Conservation (phyloP, 1,140 invertebrate genomes). For the Drosophila guanche region DNA sequence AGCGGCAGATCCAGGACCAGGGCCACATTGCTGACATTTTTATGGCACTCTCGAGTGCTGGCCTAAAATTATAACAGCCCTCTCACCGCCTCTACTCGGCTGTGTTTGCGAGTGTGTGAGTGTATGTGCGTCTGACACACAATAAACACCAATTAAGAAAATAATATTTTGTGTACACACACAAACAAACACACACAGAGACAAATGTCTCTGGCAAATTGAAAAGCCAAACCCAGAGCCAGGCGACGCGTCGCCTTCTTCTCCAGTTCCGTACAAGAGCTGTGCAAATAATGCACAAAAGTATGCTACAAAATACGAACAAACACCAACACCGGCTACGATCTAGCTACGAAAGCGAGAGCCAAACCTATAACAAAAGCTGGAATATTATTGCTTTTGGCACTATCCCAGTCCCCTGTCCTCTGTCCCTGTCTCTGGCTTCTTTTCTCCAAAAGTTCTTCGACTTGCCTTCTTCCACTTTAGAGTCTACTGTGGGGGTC, state of each 20-base stretch:
- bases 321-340: conserved; percentile 45
- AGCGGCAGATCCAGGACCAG: conserved; percentile 3
- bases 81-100: neutral
- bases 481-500: conserved; percentile 10
- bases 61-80: conserved; percentile 22
- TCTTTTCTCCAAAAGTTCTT: conserved; percentile 33
- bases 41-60: conserved; percentile 66
- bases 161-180: conserved; percentile 78
- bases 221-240: conserved; percentile 67
- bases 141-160: conserved; percentile 82
- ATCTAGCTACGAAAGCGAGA: conserved; percentile 23
- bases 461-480: conserved; percentile 19
- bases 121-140: conserved; percentile 70
- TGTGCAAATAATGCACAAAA: conserved; percentile 80
- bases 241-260: conserved; percentile 16
- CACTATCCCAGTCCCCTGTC: conserved; percentile 1
- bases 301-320: conserved; percentile 79
- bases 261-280: conserved; percentile 69
- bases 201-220: conserved; percentile 65
- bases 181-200: conserved; percentile 12
- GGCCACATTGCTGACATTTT: conserved; percentile 68
- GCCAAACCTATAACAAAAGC: conserved; percentile 77
- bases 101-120: conserved; percentile 22
- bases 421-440: too few species aligned
- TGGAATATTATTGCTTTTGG: conserved; percentile 79